Evolutionary conservation across 2,888 invertebrate species (phyloP), one percentile per base, ranked within the genome.

Genomic region (Calameuta idolon): DNA sequence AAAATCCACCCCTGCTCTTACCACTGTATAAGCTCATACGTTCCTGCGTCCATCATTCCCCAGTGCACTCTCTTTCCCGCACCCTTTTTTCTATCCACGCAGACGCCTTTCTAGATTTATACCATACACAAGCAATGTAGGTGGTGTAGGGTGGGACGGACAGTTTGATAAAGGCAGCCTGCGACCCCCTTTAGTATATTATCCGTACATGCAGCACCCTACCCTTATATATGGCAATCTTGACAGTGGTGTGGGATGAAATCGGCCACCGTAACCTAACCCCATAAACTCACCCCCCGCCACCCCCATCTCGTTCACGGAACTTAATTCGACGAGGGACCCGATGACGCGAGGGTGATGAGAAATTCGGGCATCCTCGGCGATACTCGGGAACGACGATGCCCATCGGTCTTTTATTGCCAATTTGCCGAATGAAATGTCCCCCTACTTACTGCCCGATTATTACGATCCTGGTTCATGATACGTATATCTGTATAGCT

Each of bases 371-470:
- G 9, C 9, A 71, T 71, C 15, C 71, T 31, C 33, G 33, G 30
- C 12, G 69, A 69, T 30, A 33, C 33, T 33, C 69, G 71, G 12
- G 71, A 31, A 12, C 71, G 71, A 31, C 87, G 86, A 89, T 89
- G 88, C 87, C 89, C 87, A 89, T 89, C 87, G 88, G 55, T 85
- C 89, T 90, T 91, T 91, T 90, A 90, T 91, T 90, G 90, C 87
- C 91, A 90, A 91, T 91, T 91, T 91, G 90, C 90, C 90, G 90
- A 91, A 91, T 91, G 90, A 90, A 91, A 90, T 89, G 89, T 35
- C 87, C 87, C 88, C 87, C 86, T 88, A 87, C 85, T 84, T 88
- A 82, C 84, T 88, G 87, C 84, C 84, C 85, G 87, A 86, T 89
- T 88, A 89, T 88, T 88, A 85, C 85, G 83, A 77, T 40, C 75